Conservation (phyloP, 2,113 vertebrate genomes). For the Microtus pennsylvanicus region DNA sequence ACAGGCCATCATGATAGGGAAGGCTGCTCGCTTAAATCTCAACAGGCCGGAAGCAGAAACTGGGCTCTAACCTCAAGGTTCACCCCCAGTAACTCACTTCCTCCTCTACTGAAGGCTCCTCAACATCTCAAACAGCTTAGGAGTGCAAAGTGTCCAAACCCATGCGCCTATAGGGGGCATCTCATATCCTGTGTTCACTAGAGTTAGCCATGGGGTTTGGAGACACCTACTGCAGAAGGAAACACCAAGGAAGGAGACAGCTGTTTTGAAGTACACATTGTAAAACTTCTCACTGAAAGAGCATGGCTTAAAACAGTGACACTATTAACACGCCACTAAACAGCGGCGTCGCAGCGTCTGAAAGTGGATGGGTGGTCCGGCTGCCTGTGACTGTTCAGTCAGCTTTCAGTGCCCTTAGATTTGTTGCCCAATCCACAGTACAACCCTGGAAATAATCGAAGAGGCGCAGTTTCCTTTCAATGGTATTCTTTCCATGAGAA, state of each 20-base stretch:
- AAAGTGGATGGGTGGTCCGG: not conserved
- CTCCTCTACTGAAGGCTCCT: not conserved
- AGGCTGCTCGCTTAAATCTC: not conserved
- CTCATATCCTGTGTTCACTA: not conserved
- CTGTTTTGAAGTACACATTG: not conserved
- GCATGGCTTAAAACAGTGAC: not conserved
- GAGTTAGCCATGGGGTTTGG: not conserved
- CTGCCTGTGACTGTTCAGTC: not conserved
- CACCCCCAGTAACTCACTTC: not conserved
- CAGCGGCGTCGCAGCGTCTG: not conserved
- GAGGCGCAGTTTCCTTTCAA: not conserved
- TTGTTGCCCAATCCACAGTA: not conserved
- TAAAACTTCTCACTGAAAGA: not conserved
- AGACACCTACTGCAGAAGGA: not conserved
- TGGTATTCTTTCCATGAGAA: not conserved
- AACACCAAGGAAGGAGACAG: not conserved
- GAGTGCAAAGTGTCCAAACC: not conserved
- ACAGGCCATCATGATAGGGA: not conserved
- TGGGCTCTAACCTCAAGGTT: not conserved
- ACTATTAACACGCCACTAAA: not conserved
- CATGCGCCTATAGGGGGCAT: not conserved
- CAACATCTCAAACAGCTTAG: not conserved
- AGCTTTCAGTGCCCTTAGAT: not conserved
- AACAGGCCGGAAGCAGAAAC: not conserved
- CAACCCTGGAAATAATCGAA: not conserved